Evolutionary conservation across 2,113 vertebrate species (phyloP).

Genomic region (Podiceps cristatus): DNA sequence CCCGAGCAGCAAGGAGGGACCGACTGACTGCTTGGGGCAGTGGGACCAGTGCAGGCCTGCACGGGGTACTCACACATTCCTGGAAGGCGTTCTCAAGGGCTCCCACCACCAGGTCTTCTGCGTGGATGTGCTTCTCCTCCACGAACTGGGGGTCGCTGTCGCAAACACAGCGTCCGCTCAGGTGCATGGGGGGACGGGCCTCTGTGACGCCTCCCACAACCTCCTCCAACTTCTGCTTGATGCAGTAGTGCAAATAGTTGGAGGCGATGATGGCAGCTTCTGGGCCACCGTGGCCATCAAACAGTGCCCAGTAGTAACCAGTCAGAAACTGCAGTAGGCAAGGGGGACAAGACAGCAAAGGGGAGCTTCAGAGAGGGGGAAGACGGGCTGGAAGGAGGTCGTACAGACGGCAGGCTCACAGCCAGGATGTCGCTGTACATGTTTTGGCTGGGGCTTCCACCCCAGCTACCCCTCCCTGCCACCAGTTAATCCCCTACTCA

Average conservation of each 20-base stretch:
- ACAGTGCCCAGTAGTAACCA: conserved; percentile 80
- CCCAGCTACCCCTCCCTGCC: not conserved
- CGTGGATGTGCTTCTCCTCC: conserved; percentile 75
- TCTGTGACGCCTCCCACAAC: conserved; percentile 68
- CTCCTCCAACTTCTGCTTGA: conserved; percentile 79
- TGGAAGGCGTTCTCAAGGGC: conserved; percentile 80
- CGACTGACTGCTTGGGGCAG: not conserved
- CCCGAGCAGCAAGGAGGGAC: not conserved
- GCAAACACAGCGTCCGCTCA: conserved; percentile 67
- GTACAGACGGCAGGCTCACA: not conserved
- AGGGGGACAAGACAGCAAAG: not conserved
- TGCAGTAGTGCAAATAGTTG: conserved; percentile 81
- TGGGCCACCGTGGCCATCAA: conserved; percentile 80
- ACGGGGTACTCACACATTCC: conserved; percentile 74
- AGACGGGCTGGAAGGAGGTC: not conserved
- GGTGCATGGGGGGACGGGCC: conserved; percentile 77
- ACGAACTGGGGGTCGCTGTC: conserved; percentile 78
- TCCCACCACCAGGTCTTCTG: conserved; percentile 77
- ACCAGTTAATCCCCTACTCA: not conserved
- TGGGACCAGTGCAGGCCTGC: not conserved
- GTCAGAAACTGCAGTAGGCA: conserved; percentile 65
- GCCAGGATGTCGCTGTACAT: not conserved
- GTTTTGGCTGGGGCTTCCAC: not conserved
- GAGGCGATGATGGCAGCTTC: conserved; percentile 78
- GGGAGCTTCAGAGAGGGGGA: not conserved